Percentiles rank a stretch among this genome's conserved stretches.
phyloP scores from a whole-genome alignment of 2,797 vertebrate genomes.

The Chrysocyon brachyurus region DNA sequence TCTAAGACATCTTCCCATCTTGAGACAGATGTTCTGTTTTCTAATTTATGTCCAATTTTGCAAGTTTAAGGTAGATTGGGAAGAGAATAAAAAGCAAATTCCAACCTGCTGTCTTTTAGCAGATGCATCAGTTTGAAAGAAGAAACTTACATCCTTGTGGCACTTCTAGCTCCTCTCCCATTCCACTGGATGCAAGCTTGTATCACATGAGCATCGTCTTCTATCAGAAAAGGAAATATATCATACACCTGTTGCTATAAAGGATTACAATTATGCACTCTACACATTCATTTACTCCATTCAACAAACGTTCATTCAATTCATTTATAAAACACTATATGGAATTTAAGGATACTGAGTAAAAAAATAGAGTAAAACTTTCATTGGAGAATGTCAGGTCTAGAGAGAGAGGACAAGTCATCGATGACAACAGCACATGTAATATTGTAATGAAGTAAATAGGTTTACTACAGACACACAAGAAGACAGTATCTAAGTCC shows the following conservation, averaged over 20 bases:
- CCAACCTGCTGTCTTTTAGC: not conserved
- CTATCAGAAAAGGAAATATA: not conserved
- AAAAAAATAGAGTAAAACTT: not conserved
- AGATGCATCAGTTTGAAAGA: not conserved
- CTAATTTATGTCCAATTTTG: slow-evolving; percentile 45
- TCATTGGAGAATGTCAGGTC: not conserved
- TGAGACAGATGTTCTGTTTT: slow-evolving; percentile 69
- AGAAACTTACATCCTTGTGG: not conserved
- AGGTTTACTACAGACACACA: not conserved
- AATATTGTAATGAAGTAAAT: not conserved
- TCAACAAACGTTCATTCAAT: not conserved
- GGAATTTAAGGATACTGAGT: not conserved
- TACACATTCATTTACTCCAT: not conserved
- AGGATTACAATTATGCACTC: not conserved
- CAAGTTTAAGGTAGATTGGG: not conserved
- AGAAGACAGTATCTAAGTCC: not conserved
- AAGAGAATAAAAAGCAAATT: not conserved
- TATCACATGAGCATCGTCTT: not conserved
- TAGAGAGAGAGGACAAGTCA: not conserved
- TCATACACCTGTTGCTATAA: accelerated
- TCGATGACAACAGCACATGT: not conserved
- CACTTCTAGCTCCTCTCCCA: accelerated
- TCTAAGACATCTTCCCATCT: not conserved
- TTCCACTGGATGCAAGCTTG: too few relatives aligned
- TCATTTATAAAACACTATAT: not conserved